Evolutionary conservation across 2,797 vertebrate genomes (phyloP), one percentile per base, ranked within the genome.

Genomic region (Synaphobranchus kaupii): DNA sequence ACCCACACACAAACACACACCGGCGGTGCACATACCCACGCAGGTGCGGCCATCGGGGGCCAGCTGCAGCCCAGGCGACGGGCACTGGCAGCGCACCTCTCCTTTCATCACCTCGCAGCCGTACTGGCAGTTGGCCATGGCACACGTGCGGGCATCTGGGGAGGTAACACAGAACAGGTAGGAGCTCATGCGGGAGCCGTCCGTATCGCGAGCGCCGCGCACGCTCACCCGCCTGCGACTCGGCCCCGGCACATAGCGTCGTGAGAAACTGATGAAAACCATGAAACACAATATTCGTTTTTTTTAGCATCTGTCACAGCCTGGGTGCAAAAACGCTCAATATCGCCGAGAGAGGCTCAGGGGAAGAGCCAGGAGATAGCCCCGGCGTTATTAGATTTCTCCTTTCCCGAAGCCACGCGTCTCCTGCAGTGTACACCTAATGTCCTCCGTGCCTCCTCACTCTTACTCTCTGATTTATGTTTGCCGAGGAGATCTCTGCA

Each of bases 121-220:
- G 5, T 99, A 99, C 93, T 99, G 99, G 90, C 99, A 99, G 94
- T 99, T 99, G 56, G 98, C 98, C 98, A 98, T 97, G 8, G 96
- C 96, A 90, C 99, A 99, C 0, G 97, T 96, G 66, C 96, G 95
- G 83, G 96, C 95, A 91, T 96, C 99, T 99, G 92, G 71, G 31
- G 10, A 28, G 50, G 58, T 88, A 85, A 63, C 89, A 73, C 88
- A 90, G 34, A 84, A 83, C 88, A 93, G 86, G 20, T 54, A 44
- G 13, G 71, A 39, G 8, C 1, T 54, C n/a, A 56, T 31, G 17
- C 31, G 20, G 56, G 39, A 44, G 17, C 39, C 12, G 10, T 4
- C 31, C 20, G 8, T 31, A 15, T 10, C 1, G 22, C 17, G 8
- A 52, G 60, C 25, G 25, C 76, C 76, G 6, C 17, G n/a, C 28